phyloP scores from a whole-genome alignment of 2,888 invertebrate species.

The Gasteruption jaculator region DNA sequence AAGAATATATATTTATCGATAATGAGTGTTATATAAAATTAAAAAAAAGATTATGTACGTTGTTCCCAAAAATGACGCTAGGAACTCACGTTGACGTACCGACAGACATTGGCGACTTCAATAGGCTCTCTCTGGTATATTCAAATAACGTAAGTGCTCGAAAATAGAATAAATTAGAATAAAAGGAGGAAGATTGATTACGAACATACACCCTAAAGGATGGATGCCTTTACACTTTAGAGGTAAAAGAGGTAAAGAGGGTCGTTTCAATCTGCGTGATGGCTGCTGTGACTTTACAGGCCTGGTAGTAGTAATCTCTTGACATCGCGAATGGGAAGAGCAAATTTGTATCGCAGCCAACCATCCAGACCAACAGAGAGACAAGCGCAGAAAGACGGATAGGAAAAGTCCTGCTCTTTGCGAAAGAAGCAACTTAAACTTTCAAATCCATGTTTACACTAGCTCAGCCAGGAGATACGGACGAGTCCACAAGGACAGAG shows the following conservation, averaged over 20 bases:
- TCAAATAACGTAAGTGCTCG: constrained; percentile 15
- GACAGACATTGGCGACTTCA: too few relatives aligned
- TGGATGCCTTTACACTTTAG: too few relatives aligned
- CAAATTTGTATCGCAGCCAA: constrained; percentile 33
- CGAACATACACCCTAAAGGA: too few relatives aligned
- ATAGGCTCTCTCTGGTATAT: too few relatives aligned
- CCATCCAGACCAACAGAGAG: constrained; percentile 17
- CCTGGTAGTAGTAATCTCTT: constrained; percentile 36
- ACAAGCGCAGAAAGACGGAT: constrained; percentile 18
- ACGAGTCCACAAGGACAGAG: constrained; percentile 31
- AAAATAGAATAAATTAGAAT: constrained; percentile 1
- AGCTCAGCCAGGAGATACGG: constrained; percentile 28
- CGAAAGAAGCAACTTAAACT: constrained; percentile 35
- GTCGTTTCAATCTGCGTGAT: constrained; percentile 35
- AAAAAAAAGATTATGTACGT: too few relatives aligned
- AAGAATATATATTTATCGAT: too few relatives aligned
- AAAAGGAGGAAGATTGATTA: constrained; percentile 7
- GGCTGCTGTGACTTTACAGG: constrained; percentile 29
- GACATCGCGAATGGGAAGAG: constrained; percentile 35
- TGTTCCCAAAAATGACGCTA: too few relatives aligned
- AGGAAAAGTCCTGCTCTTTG: constrained; percentile 27
- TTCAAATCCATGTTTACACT: constrained; percentile 39
- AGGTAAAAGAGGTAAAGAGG: constrained; percentile 11
- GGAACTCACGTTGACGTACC: too few relatives aligned
- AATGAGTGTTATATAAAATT: too few relatives aligned